Percentiles rank a stretch among this genome's conserved stretches.
Evolutionary conservation across 2,888 invertebrate species (phyloP).

Genomic region (Drosophila dives): DNA sequence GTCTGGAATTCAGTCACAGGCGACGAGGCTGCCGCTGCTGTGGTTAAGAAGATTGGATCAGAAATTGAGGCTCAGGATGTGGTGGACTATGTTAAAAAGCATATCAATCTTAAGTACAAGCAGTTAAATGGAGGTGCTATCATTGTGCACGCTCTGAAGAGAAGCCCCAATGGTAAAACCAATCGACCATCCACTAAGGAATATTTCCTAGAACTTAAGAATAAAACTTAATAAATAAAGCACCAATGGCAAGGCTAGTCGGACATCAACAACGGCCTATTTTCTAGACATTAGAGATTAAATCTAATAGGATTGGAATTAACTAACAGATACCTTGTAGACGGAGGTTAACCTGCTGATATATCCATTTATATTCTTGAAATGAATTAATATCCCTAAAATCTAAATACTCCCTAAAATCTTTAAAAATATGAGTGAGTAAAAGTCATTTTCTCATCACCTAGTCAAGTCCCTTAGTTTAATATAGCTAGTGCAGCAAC

Average conservation of each 20-base stretch:
- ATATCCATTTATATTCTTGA: background rate
- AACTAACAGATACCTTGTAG: background rate
- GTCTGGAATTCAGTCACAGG: constrained; percentile 70
- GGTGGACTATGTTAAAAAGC: constrained; percentile 67
- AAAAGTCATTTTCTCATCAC: background rate
- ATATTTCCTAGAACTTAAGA: constrained; percentile 39
- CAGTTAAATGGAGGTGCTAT: constrained; percentile 77
- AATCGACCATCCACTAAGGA: constrained; percentile 57
- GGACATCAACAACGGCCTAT: background rate
- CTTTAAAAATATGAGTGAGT: too few species aligned
- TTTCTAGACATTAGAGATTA: background rate
- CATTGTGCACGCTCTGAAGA: constrained; percentile 71
- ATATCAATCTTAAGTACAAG: constrained; percentile 65
- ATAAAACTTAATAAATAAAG: background rate
- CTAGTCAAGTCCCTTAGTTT: too few species aligned
- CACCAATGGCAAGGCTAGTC: too few species aligned
- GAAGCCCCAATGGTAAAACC: constrained; percentile 75
- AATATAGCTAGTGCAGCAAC: background rate
- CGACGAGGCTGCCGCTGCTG: constrained; percentile 80
- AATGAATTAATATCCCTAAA: background rate
- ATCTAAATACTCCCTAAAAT: background rate
- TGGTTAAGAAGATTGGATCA: constrained; percentile 62
- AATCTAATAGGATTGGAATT: background rate
- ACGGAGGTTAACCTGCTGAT: background rate
- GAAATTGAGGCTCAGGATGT: constrained; percentile 71